Evolutionary conservation across 1,140 invertebrate species (phyloP), one percentile per base, ranked within the genome.

Genomic region (Neodiprion lecontei): DNA sequence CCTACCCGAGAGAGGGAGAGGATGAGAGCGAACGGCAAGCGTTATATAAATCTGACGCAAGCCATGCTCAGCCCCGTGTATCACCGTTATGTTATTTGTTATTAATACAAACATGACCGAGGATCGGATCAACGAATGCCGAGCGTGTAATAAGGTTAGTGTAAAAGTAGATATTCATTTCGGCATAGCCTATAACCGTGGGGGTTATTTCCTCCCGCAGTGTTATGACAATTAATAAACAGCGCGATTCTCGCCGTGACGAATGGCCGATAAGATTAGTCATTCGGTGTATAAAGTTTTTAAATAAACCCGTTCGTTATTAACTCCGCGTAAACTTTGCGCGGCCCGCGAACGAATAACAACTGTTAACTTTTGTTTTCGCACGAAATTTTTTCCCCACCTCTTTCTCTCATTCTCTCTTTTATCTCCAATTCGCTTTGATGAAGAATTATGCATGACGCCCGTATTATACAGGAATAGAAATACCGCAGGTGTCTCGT

Each of bases 161-260:
- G 28, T 40, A 40, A 40, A 40, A 40, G 28, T 40, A 40, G 1
- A 40, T 40, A 40, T 40, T 40, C 28, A 40, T 40, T 40, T 40
- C 28, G 28, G 28, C 28, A 40, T 40, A 40, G 28, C 28, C 5
- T 40, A 40, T 1, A 40, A 40, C 2, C 28, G 28, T 40, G 28
- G 28, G 28, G 28, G 28, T 40, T 40, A 40, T 40, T 40, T 40
- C 28, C 28, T 40, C 28, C 28, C 28, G 28, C 28, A 61, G 53
- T 61, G 53, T 61, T 61, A 61, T 61, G 53, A 61, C 53, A 61
- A 61, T 61, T 61, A 61, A 61, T 61, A 61, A 61, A 61, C 53
- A 61, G 3, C 53, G 53, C 28, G 11, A 61, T 61, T 17, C 53
- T 61, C 11, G 53, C 53, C 28, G 53, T 14, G 53, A 61, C 53